Percentiles rank a stretch among this genome's conserved stretches.
Evolutionary conservation across 2,888 invertebrate species (phyloP).

Genomic region (Hirtodrosophila confusa): DNA sequence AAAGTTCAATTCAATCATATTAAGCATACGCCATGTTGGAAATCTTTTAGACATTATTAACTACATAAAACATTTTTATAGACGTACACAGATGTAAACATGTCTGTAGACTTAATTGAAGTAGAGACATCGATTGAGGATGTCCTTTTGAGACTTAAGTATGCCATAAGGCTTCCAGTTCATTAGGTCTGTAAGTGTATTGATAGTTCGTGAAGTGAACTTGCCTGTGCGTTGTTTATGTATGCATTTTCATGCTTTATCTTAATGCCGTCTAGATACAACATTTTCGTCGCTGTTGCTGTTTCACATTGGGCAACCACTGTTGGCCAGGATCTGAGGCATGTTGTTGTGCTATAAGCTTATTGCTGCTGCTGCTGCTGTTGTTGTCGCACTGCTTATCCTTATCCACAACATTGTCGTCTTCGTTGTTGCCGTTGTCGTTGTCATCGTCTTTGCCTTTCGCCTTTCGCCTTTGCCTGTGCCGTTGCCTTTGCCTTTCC

Average conservation of each 20-base stretch:
- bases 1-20: too few relatives aligned
- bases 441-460: slow-evolving; percentile 19
- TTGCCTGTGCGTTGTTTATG: slow-evolving; percentile 60
- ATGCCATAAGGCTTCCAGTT: slow-evolving; percentile 5
- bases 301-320: slow-evolving; percentile 29
- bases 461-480: slow-evolving; percentile 33
- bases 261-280: slow-evolving; percentile 79
- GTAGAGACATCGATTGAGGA: too few relatives aligned
- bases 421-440: slow-evolving; percentile 18
- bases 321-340: slow-evolving; percentile 42
- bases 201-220: slow-evolving; percentile 31
- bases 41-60: too few relatives aligned
- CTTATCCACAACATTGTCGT: slow-evolving; percentile 77
- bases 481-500: slow-evolving; percentile 49
- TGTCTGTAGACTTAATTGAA: too few relatives aligned
- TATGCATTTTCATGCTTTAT: slow-evolving; percentile 78
- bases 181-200: slow-evolving; percentile 37
- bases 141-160: slow-evolving; percentile 3
- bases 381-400: slow-evolving; percentile 73
- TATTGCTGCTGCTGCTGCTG: slow-evolving; percentile 46
- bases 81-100: too few relatives aligned
- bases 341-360: slow-evolving; percentile 63
- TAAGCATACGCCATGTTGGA: too few relatives aligned
- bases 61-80: too few relatives aligned
- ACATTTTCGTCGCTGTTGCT: slow-evolving; percentile 58